Base-by-base conservation (phyloP, 2,888 invertebrate species). In the Lycaena phlaeas region DNA sequence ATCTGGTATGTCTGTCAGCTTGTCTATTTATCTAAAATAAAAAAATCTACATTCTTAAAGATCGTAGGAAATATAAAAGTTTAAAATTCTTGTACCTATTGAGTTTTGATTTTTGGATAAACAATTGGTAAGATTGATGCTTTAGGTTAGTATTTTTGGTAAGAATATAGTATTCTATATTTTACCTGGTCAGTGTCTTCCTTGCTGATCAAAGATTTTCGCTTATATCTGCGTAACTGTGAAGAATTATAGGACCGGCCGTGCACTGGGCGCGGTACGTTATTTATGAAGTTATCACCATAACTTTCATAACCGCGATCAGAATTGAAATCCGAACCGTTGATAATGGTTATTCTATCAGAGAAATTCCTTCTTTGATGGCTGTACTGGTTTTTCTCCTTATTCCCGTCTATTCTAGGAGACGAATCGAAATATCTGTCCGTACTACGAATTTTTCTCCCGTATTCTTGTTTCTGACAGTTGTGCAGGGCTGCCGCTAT, bases 151-250 rank as follows among this genome's bases (percentile, higher is more conserved):
- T n/a, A n/a, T n/a, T n/a, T n/a, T n/a, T n/a, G n/a, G n/a, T n/a
- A n/a, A n/a, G n/a, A n/a, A n/a, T n/a, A n/a, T n/a, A n/a, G n/a
- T n/a, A n/a, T n/a, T n/a, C n/a, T n/a, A n/a, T n/a, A n/a, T n/a
- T n/a, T n/a, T 66, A 81, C 82, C 68, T 76, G 70, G 52, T 74
- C 69, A 4, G 54, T 46, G 44, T 72, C 69, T 11, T 57, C 54
- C 39, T 68, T 72, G 44, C 51, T 57, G 2, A 76, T 41, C 10
- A 78, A 53, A 0, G 69, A 59, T 22, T 74, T 70, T 29, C 79
- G 57, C 49, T 56, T 72, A 2, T 56, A 64, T 14, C 68, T 63
- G n/a, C n/a, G n/a, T n/a, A n/a, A n/a, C 28, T 64, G 48, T 7
- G 37, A 44, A 9, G 52, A 53, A 29, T 42, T 49, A 22, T 56